These are phyloP conservation scores for Spodoptera littoralis DNA, from an alignment of 2,888 invertebrate genomes.

Conservation along the genomic window DNA sequence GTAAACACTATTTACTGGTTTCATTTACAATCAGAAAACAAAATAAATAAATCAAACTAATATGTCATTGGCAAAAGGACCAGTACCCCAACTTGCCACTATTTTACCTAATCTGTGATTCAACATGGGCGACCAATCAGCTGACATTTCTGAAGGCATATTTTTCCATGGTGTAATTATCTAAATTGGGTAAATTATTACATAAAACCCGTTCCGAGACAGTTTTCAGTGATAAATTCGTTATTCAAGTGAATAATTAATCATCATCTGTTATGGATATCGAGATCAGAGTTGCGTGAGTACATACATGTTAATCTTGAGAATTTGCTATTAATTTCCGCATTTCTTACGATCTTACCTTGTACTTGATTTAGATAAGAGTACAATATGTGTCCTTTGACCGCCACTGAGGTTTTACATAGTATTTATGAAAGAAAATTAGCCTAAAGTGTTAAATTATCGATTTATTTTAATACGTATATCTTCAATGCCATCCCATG, in stretches of 20 bases:
- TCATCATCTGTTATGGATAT: conserved; percentile 62
- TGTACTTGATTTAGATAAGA: conserved; percentile 61
- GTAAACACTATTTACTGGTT: no score
- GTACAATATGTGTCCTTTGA: conserved; percentile 40
- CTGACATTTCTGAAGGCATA: conserved; percentile 80
- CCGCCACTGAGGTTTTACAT: conserved; percentile 18
- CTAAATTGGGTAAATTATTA: conserved; percentile 81
- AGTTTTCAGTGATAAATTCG: conserved; percentile 57
- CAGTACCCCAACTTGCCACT: neutral
- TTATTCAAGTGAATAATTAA: conserved; percentile 51
- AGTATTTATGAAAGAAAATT: conserved; percentile 1
- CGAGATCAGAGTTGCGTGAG: conserved; percentile 56
- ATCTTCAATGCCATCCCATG: conserved; percentile 1
- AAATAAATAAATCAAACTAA: no score
- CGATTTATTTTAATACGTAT: conserved; percentile 4
- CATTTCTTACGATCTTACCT: conserved; percentile 43
- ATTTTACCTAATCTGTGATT: conserved; percentile 26
- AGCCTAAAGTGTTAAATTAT: neutral
- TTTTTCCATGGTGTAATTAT: conserved; percentile 80
- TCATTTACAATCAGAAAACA: no score
- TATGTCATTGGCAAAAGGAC: conserved; percentile 11
- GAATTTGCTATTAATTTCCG: conserved; percentile 12
- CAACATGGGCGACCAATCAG: conserved; percentile 79
- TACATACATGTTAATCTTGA: conserved; percentile 48
- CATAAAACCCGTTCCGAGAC: conserved; percentile 75